phyloP scores from a whole-genome alignment of 2,888 invertebrate species.

The Pinctada fucata region DNA sequence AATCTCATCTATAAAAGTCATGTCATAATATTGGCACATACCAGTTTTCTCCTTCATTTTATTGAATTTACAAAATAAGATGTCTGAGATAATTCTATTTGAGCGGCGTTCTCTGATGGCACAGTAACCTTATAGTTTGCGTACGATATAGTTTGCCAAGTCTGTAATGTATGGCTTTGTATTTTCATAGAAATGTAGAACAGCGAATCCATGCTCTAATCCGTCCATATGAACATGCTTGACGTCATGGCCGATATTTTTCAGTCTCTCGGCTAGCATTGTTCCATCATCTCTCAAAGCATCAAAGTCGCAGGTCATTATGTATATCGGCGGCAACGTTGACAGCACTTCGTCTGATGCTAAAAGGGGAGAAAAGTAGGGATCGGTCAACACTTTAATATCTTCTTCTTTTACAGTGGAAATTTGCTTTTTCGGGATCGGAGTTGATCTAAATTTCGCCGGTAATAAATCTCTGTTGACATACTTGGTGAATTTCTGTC shows the following conservation, averaged over 20 bases:
- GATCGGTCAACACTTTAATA: conserved; percentile 39
- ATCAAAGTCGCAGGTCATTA: conserved; percentile 53
- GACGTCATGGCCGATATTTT: conserved; percentile 37
- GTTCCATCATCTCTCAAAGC: conserved; percentile 54
- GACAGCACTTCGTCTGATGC: conserved; percentile 46
- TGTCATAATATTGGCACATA: too few relatives aligned
- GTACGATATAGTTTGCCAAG: neutral
- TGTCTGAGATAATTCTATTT: too few relatives aligned
- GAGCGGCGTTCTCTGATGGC: too few relatives aligned
- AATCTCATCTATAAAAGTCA: too few relatives aligned
- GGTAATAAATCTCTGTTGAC: neutral
- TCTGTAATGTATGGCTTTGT: neutral
- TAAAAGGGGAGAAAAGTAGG: conserved; percentile 50
- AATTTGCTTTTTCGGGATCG: neutral
- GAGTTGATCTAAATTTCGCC: neutral
- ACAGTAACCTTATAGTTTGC: neutral
- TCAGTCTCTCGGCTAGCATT: conserved; percentile 47
- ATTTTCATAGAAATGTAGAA: neutral
- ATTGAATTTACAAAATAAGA: too few relatives aligned
- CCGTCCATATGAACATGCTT: conserved; percentile 41
- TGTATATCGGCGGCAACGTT: conserved; percentile 45
- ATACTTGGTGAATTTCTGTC: neutral
- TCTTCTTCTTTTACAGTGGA: conserved; percentile 22
- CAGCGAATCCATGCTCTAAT: conserved; percentile 50
- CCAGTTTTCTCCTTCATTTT: too few relatives aligned